Base-by-base conservation (phyloP, 2,113 vertebrate species). In the Phaethornis superciliosus region DNA sequence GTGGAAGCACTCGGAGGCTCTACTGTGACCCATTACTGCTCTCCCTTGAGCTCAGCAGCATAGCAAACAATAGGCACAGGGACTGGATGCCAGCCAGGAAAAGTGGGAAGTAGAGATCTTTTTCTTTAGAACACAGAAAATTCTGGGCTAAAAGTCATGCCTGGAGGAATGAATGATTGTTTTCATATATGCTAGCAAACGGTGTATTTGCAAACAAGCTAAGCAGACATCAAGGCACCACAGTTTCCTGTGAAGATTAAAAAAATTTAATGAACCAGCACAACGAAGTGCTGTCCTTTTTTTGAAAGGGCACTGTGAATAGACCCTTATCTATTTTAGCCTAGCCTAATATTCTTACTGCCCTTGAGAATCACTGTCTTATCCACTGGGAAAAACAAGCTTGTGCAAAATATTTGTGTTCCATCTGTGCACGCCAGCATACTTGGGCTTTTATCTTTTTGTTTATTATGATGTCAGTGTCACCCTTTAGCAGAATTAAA, bases 401-500 rank as follows among this genome's bases (percentile, higher is more conserved):
- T 19, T 27, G 33, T 93, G 63, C 71, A 93, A 83, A 89, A 49
- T 90, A 55, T 79, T 85, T 81, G 85, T 70, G 71, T 82, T 91
- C 59, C 23, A 9, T 90, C 68, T 59, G n/a, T 78, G 70, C 55
- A 59, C 0, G 0, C 47, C 35, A 32, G 35, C 26, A 46, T 85
- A 74, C 32, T 42, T 60, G 58, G 60, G 27, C 58, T 95, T 95
- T 84, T 68, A 81, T 95, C 64, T 85, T 79, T 55, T 62, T 52
- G 27, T 56, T 93, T 77, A 79, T 52, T 90, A 33, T 68, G 42
- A 91, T 90, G 81, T 84, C 86, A 89, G n/a, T 30, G 69, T 81
- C 33, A 2, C 82, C 72, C 65, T 64, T 65, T 88, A 96, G 79
- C 42, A 68, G 78, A 89, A 86, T 95, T 89, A 92, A 94, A 96